Evolutionary conservation across 2,888 invertebrate genomes (phyloP), one percentile per base, ranked within the genome.

Genomic region (Baccha elongata): DNA sequence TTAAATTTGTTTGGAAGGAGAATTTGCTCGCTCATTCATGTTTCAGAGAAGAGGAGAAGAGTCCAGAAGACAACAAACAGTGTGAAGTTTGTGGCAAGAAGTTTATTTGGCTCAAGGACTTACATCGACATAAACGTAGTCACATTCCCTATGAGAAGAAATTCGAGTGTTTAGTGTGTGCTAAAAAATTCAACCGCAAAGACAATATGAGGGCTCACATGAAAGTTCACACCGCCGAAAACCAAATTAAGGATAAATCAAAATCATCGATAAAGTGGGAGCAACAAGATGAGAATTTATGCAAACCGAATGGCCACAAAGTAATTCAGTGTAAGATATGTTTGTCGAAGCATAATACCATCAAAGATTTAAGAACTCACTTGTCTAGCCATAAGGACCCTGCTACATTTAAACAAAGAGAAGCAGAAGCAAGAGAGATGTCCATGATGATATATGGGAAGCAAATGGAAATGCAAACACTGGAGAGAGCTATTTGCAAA

Each of bases 1-100:
- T 86, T 5, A 87, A 87, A 11, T 91, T 90, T 65, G 86, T 88
- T 15, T 91, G 90, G 90, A 79, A 86, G 0, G 85, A 85, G 6
- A 90, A 90, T 86, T 86, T 88, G 5, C 80, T 87, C 7, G 72
- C 83, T n/a, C 90, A 90, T 44, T 58, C 84, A 37, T 84, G 83
- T 8, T 19, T 64, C 1, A 44, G 40, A 2, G 64, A 60, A 35
- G 68, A 40, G 11, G 68, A 40, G 11, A 80, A 81, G 53, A 85
- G 89, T 42, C 87, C 46, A 0, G 68, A 83, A 15, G 62, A 80
- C 35, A 80, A 73, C 29, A 85, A 76, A 46, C 71, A 93, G 52
- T 95, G 94, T 87, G 92, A 92, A 29, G 92, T 92, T 4, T 95
- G 95, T 86, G 92, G 92, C 29, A 93, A 93, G 88, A 91, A 92